phyloP scores from a whole-genome alignment of 2,113 vertebrate genomes.

The Channa argus region DNA sequence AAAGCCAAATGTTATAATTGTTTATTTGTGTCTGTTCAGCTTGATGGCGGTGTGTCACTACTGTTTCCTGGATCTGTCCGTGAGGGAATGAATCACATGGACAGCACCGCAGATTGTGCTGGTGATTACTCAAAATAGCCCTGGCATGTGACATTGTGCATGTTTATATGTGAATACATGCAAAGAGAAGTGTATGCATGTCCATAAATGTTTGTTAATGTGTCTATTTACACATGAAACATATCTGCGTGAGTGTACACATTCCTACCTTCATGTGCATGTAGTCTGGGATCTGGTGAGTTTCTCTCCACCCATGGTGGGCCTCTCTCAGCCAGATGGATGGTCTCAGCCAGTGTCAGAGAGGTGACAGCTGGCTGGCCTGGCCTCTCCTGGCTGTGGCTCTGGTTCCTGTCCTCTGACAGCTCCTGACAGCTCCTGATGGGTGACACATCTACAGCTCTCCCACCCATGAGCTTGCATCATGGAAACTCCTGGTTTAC shows the following conservation, averaged over 20 bases:
- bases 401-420: constrained; percentile 80
- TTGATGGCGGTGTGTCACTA: constrained; percentile 64
- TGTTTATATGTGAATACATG: background rate
- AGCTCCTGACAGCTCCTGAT: constrained; percentile 76
- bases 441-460: constrained; percentile 59
- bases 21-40: constrained; percentile 71
- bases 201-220: constrained; percentile 32
- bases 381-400: constrained; percentile 68
- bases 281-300: constrained; percentile 56
- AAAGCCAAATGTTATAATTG: constrained; percentile 58
- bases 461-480: constrained; percentile 62
- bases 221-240: constrained; percentile 27
- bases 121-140: constrained; percentile 58
- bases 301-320: constrained; percentile 67
- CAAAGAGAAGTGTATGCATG: background rate
- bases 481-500: constrained; percentile 72
- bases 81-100: constrained; percentile 64
- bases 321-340: constrained; percentile 81
- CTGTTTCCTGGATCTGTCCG: constrained; percentile 55
- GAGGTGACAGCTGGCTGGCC: constrained; percentile 81
- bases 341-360: constrained; percentile 79
- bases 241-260: constrained; percentile 26
- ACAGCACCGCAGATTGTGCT: constrained; percentile 59
- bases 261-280: constrained; percentile 54
- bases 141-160: constrained; percentile 6